phyloP scores from a whole-genome alignment of 2,797 vertebrate species.

The Enteromius viviparus region DNA sequence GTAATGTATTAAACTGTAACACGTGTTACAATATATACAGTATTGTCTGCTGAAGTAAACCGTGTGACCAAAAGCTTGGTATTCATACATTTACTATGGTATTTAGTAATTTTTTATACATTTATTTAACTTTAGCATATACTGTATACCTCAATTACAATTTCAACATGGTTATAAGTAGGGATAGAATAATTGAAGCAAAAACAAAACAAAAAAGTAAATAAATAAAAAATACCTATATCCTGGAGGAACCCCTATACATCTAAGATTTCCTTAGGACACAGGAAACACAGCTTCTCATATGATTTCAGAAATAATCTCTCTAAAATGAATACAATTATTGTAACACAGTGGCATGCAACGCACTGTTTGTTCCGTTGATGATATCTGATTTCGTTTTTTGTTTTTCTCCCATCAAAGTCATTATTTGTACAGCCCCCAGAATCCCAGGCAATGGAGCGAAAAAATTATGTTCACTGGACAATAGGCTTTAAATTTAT shows the following conservation, averaged over 20 bases:
- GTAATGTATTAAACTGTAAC: neutral
- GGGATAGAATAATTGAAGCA: constrained; percentile 27
- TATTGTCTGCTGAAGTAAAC: neutral
- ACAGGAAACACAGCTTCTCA: neutral
- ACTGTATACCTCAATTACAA: constrained; percentile 59
- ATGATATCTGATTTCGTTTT: neutral
- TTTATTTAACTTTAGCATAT: too few species aligned
- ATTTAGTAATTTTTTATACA: too few species aligned
- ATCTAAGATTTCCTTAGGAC: neutral
- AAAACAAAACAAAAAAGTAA: neutral
- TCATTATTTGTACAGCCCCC: neutral
- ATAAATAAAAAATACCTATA: neutral
- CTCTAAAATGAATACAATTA: neutral
- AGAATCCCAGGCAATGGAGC: neutral
- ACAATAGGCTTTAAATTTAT: neutral
- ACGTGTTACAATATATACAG: neutral
- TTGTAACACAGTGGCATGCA: neutral
- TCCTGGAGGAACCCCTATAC: constrained; percentile 35
- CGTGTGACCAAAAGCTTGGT: neutral
- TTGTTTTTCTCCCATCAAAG: neutral
- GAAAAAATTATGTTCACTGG: neutral
- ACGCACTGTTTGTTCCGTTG: neutral
- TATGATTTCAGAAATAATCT: neutral
- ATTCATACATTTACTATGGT: too few species aligned
- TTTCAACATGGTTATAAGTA: constrained; percentile 58